These are phyloP conservation scores for Drosophila stalkeri DNA, from an alignment of 2,888 invertebrate genomes.

Conservation along the genomic window DNA sequence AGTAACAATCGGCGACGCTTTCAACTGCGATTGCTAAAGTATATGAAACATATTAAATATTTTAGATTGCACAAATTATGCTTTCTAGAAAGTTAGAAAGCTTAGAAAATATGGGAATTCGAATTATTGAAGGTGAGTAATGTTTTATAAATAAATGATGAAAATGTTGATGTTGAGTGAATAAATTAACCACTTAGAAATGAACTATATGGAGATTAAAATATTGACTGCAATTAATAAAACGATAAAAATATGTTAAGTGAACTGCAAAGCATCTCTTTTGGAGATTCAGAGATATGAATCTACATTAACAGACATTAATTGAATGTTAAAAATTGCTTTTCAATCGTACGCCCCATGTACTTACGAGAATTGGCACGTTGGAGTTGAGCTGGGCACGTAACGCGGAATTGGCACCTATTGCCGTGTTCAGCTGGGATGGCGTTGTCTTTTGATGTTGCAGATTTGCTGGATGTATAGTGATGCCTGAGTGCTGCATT, in stretches of 20 bases:
- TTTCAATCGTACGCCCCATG: no score
- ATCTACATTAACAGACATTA: background rate
- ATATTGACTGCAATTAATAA: no score
- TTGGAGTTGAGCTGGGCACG: constrained; percentile 83
- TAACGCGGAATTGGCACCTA: constrained; percentile 85
- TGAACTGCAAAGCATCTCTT: background rate
- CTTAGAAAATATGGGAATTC: no score
- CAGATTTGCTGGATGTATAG: constrained; percentile 84
- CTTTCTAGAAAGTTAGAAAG: background rate
- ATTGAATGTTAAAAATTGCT: background rate
- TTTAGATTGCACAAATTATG: background rate
- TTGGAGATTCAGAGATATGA: no score
- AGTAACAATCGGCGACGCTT: constrained; percentile 85
- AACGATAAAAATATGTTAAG: no score
- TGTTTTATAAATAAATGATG: no score
- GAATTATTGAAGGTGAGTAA: no score
- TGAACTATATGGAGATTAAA: no score
- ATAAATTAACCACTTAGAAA: no score
- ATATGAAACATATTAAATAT: background rate
- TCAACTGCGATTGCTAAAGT: constrained; percentile 89
- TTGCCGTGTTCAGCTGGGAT: constrained; percentile 79
- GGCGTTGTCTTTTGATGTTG: constrained; percentile 63
- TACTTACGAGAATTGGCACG: constrained; percentile 90
- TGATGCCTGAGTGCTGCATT: constrained; percentile 80
- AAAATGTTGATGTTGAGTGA: no score